Conservation (phyloP, 2,888 invertebrate genomes). For the Limenitis camilla region DNA sequence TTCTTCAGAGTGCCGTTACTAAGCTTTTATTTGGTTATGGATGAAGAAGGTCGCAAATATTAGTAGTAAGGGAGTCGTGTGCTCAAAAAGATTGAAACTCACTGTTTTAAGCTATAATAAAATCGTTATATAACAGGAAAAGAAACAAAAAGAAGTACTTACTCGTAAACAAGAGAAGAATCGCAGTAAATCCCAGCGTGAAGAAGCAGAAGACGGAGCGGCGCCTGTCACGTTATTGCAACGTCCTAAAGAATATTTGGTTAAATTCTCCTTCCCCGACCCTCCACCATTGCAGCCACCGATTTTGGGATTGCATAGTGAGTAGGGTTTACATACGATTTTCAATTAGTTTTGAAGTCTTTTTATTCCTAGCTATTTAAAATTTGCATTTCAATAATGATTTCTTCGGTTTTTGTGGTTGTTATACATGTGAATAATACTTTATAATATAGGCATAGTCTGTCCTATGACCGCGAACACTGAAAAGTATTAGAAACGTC, state of each 20-base stretch:
- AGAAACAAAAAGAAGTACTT: conserved; percentile 92
- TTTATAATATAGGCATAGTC: no score
- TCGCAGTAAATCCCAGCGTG: conserved; percentile 84
- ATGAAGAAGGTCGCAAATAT: no score
- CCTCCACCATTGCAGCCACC: conserved; percentile 98
- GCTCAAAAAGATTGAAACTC: no score
- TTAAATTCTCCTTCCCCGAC: conserved; percentile 98
- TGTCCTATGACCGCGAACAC: no score
- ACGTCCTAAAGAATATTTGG: conserved; percentile 95
- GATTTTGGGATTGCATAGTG: conserved; percentile 94
- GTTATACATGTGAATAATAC: background rate
- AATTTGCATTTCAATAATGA: no score
- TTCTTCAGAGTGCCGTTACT: no score
- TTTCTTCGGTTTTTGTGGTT: background rate
- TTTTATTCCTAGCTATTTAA: no score
- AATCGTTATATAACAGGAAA: conserved; percentile 73
- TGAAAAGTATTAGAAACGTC: no score
- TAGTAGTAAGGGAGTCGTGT: no score
- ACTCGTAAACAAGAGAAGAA: conserved; percentile 96
- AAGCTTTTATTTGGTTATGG: no score
- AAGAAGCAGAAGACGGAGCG: conserved; percentile 80
- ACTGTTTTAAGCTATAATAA: no score
- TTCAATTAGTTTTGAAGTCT: no score
- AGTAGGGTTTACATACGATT: conserved; percentile 45
- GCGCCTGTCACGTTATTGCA: conserved; percentile 82